Conservation (phyloP, 2,888 invertebrate genomes). For the Proisotoma minuta region DNA sequence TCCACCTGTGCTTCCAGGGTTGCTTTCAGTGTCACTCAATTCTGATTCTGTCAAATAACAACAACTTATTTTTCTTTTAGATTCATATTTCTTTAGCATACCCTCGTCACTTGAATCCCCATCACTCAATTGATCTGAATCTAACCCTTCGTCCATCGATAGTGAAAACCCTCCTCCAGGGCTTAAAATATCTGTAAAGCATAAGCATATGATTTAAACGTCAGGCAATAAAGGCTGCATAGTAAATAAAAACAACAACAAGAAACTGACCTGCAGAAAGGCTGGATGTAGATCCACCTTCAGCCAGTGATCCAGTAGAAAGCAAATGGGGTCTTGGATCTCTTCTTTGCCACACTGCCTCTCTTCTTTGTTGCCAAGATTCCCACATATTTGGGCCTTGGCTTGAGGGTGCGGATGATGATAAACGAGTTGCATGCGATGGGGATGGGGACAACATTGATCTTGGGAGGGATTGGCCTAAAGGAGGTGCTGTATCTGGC, state of each 20-base stretch:
- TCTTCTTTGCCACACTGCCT: slow-evolving; percentile 77
- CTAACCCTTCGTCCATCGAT: slow-evolving; percentile 61
- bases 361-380: slow-evolving; percentile 50
- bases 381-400: slow-evolving; percentile 58
- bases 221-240: too few species aligned
- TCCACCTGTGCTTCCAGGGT: slow-evolving; percentile 44
- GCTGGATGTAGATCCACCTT: slow-evolving; percentile 56
- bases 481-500: slow-evolving; percentile 51
- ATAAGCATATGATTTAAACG: slow-evolving; percentile 7
- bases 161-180: slow-evolving; percentile 57
- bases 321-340: slow-evolving; percentile 81
- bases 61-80: not conserved
- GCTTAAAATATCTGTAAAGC: slow-evolving; percentile 66
- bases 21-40: slow-evolving; percentile 47
- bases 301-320: slow-evolving; percentile 75
- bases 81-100: slow-evolving; percentile 8
- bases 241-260: slow-evolving; percentile 8
- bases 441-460: slow-evolving; percentile 51
- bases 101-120: slow-evolving; percentile 47
- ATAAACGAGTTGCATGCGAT: slow-evolving; percentile 60
- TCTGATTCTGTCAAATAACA: slow-evolving; percentile 42
- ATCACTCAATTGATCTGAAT: slow-evolving; percentile 48
- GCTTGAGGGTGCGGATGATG: slow-evolving; percentile 82
- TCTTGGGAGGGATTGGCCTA: slow-evolving; percentile 51
- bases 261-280: slow-evolving; percentile 38